Base-by-base conservation (phyloP, 2,888 invertebrate species). In the Ophonus ardosiacus region DNA sequence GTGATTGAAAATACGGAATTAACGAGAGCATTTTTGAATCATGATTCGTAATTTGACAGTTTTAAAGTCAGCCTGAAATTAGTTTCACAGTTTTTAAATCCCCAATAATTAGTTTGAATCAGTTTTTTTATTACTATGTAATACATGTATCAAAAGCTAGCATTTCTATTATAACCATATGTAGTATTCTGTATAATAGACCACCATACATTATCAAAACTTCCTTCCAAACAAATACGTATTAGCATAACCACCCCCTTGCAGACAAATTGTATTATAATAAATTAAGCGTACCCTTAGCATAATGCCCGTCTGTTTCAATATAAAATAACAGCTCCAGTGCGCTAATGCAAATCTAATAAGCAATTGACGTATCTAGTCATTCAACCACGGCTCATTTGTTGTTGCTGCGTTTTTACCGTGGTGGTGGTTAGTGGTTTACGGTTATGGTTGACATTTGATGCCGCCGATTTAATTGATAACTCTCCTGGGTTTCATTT, bases 201-300 rank as follows among this genome's bases (percentile, higher is more conserved):
- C 13, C 43, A 21, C 13, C 43, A 17, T 18, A 65, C n/a, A 57
- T 7, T 38, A 80, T 85, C 85, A 85, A 85, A 40, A 85, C 71
- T 80, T 40, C 31, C 38, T 85, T 80, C 85, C 79, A 79, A 57
- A 68, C 57, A 76, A 71, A 74, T 83, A 83, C 57, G 40, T 40
- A 85, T 85, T 85, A 85, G 85, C 85, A 85, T 85, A 85, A 40
- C 85, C 85, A 85, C 85, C 85, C 85, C 79, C 85, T 79, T 84
- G 79, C 18, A 65, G 85, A 85, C 85, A 85, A 85, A 85, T 85
- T 85, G 80, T 85, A 85, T 85, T 85, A 79, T 85, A 85, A 80
- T 85, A 85, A 57, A 85, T 85, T 51, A 68, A 74, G 57, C 56
- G 51, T 78, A n/a, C 78, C 78, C 78, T 78, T 31, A 78, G 43